Evolutionary conservation across 2,113 vertebrate species (phyloP), one percentile per base, ranked within the genome.

Genomic region (Panurus biarmicus): DNA sequence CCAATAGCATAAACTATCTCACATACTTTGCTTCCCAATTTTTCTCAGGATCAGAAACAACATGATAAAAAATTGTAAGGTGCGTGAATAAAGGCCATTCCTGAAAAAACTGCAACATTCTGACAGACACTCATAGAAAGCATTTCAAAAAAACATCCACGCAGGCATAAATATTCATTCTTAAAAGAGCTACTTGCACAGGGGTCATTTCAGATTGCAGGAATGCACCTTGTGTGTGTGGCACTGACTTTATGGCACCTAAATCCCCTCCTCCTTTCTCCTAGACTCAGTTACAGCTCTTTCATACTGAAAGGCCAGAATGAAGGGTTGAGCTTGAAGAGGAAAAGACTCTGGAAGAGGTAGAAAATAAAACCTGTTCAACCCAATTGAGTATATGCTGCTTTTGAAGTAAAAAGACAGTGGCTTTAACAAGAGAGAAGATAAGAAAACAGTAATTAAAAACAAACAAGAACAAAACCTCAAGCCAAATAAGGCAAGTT

Each of bases 201-300:
- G 93, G 86, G 88, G 47, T 97, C 94, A 97, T 91, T 97, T 97
- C 89, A 96, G 95, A 94, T 61, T 81, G 77, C 82, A 95, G 94
- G 95, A 96, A 97, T 92, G 95, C 93, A 94, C 58, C 35, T 75
- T 40, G 73, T 11, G 17, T 50, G 60, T 51, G 84, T 96, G 95
- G 94, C 95, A 97, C 90, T 92, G 95, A 96, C 89, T 83, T 90
- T 67, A 92, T 96, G 96, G 95, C 87, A 96, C 89, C 29, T 48
- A 64, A 76, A 92, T 77, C 66, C 74, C 83, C 61, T 75, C 62
- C 38, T 87, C 84, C 58, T 38, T 90, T 77, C 78, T 87, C 76
- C 71, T 67, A 86, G 47, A 88, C 40, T 84, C 35, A 65, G 56
- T 51, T 81, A 69, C 58, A 78, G 58, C 56, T 95, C 84, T 85